phyloP scores from a whole-genome alignment of 2,797 vertebrate genomes.

The Setipinna tenuifilis region DNA sequence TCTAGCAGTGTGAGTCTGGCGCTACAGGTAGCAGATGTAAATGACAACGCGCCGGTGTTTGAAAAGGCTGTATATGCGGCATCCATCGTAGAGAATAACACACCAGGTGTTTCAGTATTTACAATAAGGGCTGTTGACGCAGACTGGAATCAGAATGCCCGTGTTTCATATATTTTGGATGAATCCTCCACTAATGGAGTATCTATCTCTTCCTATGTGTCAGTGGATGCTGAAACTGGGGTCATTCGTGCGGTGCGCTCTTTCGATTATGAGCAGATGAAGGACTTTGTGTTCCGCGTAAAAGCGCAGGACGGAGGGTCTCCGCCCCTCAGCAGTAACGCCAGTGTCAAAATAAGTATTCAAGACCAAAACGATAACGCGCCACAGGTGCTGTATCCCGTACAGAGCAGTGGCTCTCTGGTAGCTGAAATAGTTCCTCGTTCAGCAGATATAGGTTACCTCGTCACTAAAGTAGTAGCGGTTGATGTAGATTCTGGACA shows the following conservation, averaged over 20 bases:
- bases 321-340: constrained; percentile 7
- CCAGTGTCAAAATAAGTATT: neutral
- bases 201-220: constrained; percentile 67
- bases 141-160: constrained; percentile 70
- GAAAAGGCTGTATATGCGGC: constrained; percentile 60
- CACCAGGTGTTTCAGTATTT: constrained; percentile 70
- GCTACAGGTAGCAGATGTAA: constrained; percentile 69
- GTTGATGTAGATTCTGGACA: constrained; percentile 56
- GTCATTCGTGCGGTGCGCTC: constrained; percentile 67
- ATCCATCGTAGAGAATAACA: constrained; percentile 72
- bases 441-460: constrained; percentile 57
- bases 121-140: constrained; percentile 67
- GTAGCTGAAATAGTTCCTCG: constrained; percentile 55
- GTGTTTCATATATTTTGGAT: constrained; percentile 68
- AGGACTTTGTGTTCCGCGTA: constrained; percentile 61
- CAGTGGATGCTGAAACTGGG: constrained; percentile 71
- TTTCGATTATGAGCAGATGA: constrained; percentile 76
- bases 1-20: constrained; percentile 63
- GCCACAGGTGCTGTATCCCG: constrained; percentile 7
- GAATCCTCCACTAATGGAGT: constrained; percentile 56
- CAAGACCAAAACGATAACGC: constrained; percentile 10
- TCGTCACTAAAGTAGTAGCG: constrained; percentile 59
- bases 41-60: constrained; percentile 76
- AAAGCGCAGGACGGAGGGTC: constrained; percentile 30
- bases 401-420: constrained; percentile 29